Base-by-base conservation (phyloP, 2,113 vertebrate species). In the Mesitornis unicolor region DNA sequence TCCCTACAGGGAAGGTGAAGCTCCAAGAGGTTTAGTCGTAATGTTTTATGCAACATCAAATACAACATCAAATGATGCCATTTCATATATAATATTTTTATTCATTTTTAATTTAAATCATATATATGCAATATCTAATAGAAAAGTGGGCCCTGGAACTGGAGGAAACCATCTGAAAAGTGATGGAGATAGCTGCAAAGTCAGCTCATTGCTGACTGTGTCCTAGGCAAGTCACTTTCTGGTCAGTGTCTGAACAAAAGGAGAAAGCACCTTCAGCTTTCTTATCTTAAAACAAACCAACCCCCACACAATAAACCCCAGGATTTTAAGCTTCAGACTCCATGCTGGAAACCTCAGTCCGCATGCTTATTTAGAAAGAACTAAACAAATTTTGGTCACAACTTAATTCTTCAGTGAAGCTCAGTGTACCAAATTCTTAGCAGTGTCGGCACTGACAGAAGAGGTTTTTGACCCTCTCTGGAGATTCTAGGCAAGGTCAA, bases 11-110 rank as follows among this genome's bases (percentile, higher is more conserved):
- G 20, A 89, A 76, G 43, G 29, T 42, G 38, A 77, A 85, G 42
- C 21, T 68, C 42, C 16, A 33, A 47, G 29, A 80, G 21, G 13
- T 64, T 53, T 57, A 59, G 31, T 20, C 70, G 21, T 20, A 53
- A 31, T 6, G 38, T 69, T 87, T 54, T 74, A 64, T 13, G 53
- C 25, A 71, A 45, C 42, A 24, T 13, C 48, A 64, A 75, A 53
- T 17, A 8, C 16, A 87, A 57, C n/a, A 48, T 22, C 19, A 42
- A n/a, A n/a, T n/a, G n/a, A n/a, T n/a, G n/a, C n/a, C n/a, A n/a
- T n/a, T n/a, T n/a, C n/a, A 12, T 10, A 2, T 7, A 61, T 10
- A 15, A 36, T 13, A 48, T n/a, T 61, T 14, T 0, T 36, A 28
- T 29, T 31, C 22, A 11, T 10, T 48, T 61, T 43, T 36, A 21